Evolutionary conservation across 2,797 vertebrate genomes (phyloP).

Genomic region (Pelodytes ibericus): DNA sequence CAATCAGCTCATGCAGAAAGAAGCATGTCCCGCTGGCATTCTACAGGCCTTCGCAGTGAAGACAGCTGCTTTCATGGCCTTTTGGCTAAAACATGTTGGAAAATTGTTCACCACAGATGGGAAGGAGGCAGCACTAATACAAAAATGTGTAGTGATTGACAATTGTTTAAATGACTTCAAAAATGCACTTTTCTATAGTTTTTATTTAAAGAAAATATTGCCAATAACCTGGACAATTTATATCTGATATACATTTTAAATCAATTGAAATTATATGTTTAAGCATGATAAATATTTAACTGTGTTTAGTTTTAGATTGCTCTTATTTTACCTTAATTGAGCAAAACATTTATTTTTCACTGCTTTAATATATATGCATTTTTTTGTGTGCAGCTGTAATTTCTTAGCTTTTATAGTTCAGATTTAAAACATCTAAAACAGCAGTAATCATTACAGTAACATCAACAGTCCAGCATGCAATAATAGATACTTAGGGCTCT

Average conservation of each 20-base stretch:
- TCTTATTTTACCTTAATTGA: no score
- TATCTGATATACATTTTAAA: neutral
- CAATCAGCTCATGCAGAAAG: slow-evolving; percentile 52
- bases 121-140: slow-evolving; percentile 49
- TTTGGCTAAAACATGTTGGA: slow-evolving; percentile 55
- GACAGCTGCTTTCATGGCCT: slow-evolving; percentile 56
- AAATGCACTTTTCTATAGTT: slow-evolving; percentile 26
- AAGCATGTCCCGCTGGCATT: slow-evolving; percentile 53
- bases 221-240: neutral
- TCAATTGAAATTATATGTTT: no score
- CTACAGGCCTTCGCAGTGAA: slow-evolving; percentile 47
- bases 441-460: no score
- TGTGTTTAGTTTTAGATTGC: no score
- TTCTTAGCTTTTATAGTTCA: no score
- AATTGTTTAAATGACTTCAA: slow-evolving; percentile 45
- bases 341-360: no score
- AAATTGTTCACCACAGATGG: slow-evolving; percentile 48
- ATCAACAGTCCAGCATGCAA: no score
- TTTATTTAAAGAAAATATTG: neutral
- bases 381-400: no score
- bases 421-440: no score
- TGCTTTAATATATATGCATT: no score
- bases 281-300: no score
- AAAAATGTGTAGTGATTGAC: slow-evolving; percentile 43
- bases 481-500: no score